A percentile compares a stretch with the other conserved stretches of the same genome.
Evolutionary conservation across 1,140 invertebrate species (phyloP).

Genomic region (Leptinotarsa lineolata): DNA sequence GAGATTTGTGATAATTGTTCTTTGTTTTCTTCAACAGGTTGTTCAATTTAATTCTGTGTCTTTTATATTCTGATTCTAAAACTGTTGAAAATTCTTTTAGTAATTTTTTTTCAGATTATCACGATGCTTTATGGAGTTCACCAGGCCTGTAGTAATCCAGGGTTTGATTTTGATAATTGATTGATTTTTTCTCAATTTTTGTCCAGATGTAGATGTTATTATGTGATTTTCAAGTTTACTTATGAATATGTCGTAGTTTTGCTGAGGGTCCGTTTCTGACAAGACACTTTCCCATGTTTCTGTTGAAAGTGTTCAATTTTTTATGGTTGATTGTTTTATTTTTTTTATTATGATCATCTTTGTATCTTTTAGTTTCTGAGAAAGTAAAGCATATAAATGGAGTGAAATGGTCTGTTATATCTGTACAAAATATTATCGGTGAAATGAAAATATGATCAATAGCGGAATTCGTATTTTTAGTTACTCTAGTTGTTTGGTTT

Average conservation of each 20-base stretch:
- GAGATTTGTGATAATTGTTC: conserved; percentile 10
- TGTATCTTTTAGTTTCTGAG: conserved; percentile 12
- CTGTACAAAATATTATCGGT: conserved; percentile 6
- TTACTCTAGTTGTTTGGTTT: background rate
- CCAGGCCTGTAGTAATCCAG: conserved; percentile 7
- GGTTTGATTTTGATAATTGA: conserved; percentile 17
- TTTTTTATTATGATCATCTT: conserved; percentile 13
- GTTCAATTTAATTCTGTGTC: background rate
- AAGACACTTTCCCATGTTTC: background rate
- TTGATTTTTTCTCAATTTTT: conserved; percentile 1
- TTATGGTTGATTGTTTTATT: conserved; percentile 5
- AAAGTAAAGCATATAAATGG: background rate
- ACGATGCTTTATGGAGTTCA: conserved; percentile 8
- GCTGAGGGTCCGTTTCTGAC: background rate
- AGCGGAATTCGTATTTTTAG: conserved; percentile 9
- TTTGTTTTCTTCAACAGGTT: background rate
- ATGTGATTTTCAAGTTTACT: background rate
- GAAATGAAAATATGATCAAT: conserved; percentile 6
- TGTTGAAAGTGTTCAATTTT: conserved; percentile 11
- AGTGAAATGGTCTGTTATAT: background rate
- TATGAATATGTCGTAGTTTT: background rate
- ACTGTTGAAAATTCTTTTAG: conserved; percentile 12
- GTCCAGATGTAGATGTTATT: background rate
- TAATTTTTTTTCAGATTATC: no score
- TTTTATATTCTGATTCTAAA: conserved; percentile 3